Evolutionary conservation across 2,888 invertebrate genomes (phyloP), one percentile per base, ranked within the genome.

Genomic region (Orthosia gothica): DNA sequence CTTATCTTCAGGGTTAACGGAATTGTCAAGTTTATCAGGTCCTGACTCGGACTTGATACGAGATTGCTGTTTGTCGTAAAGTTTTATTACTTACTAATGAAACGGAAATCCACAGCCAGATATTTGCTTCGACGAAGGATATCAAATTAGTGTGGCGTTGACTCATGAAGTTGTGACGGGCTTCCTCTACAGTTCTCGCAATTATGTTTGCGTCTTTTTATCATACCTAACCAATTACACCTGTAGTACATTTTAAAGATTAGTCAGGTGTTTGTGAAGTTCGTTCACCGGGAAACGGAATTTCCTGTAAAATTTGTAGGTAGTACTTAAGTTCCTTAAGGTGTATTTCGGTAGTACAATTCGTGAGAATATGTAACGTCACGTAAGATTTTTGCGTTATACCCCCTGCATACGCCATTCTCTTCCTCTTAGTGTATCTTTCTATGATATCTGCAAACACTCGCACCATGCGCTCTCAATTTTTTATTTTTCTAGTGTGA

Each of bases 11-110:
- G 59, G 74, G 63, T 65, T 55, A 65, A 52, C 26, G n/a, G 32
- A 52, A 65, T 65, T 75, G 26, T 75, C 50, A 61, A 62, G 50
- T 81, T 65, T 49, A 77, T 75, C 61, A 81, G 61, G 55, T 52
- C 45, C 26, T 75, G 55, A 15, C 45, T 68, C 45, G 18, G 26
- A 23, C 18, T 49, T 40, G 47, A 61, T 55, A 71, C 61, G 49
- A 50, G 59, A 75, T 50, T 45, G 49, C 79, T 18, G 49, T 11
- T n/a, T 54, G 50, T 76, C 80, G 18, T 76, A 62, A 76, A 70
- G 26, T 79, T 79, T 72, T 79, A 79, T 79, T 57, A 76, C 20
- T 54, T 45, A 76, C 61, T 32, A 79, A 78, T 63, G 45, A 66
- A 52, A 59, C 59, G 40, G 40, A 74, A 69, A 57, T 72, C 47